Conservation (phyloP, 2,113 vertebrate species). For the Malurus alboscapulatus region DNA sequence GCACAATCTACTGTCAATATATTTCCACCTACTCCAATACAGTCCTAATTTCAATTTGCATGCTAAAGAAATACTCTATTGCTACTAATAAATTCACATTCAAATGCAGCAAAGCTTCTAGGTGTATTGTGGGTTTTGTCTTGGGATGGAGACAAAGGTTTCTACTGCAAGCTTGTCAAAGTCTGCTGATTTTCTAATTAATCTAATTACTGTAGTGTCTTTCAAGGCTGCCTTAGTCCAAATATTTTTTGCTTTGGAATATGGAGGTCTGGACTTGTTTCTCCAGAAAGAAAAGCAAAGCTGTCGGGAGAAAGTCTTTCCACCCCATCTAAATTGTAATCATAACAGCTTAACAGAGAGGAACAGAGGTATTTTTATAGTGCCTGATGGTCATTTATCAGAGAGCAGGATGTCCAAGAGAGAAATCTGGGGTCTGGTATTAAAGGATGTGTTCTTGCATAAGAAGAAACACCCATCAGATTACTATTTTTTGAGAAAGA, state of each 20-base stretch:
- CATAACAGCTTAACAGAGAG: neutral
- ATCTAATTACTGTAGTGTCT: neutral
- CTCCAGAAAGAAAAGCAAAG: neutral
- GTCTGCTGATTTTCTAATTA: conserved; percentile 5
- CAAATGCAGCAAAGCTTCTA: neutral
- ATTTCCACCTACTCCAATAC: neutral
- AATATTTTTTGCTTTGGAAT: neutral
- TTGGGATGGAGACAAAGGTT: neutral
- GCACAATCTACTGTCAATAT: neutral
- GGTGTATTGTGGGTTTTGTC: neutral
- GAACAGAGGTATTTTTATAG: neutral
- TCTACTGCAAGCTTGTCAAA: neutral
- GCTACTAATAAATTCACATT: neutral
- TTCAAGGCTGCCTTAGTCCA: neutral
- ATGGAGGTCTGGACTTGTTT: neutral
- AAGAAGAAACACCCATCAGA: neutral
- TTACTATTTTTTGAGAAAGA: neutral
- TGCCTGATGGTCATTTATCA: neutral
- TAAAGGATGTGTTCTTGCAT: neutral
- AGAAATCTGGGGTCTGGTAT: neutral
- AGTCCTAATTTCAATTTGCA: neutral
- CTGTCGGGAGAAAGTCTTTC: neutral
- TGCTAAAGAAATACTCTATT: neutral
- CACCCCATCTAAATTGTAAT: neutral
- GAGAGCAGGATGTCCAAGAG: neutral